A percentile compares a stretch with the other conserved stretches of the same genome.
Evolutionary conservation across 1,140 invertebrate genomes (phyloP).

Genomic region (Andricus grossulariae): DNA sequence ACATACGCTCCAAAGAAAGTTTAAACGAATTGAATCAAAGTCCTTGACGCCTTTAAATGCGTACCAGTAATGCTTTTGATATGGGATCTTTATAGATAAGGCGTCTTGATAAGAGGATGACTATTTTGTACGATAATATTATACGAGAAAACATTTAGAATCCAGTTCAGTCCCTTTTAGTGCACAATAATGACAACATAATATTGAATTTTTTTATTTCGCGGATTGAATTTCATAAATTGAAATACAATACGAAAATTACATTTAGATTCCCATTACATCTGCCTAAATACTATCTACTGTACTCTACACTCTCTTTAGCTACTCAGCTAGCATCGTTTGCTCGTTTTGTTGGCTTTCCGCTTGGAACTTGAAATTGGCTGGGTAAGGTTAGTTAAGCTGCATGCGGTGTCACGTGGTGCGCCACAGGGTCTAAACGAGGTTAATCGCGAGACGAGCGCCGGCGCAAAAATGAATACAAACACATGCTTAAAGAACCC

Average conservation of each 20-base stretch:
- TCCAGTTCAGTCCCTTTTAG: too few species aligned
- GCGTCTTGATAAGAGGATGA: slow-evolving; percentile 7
- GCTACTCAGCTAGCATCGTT: background rate
- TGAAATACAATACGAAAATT: too few species aligned
- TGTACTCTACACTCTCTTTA: too few species aligned
- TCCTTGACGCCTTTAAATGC: slow-evolving; percentile 1
- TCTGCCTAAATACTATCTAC: too few species aligned
- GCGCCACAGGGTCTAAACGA: slow-evolving; percentile 70
- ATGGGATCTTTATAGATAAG: background rate
- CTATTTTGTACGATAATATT: background rate
- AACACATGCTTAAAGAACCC: slow-evolving; percentile 42
- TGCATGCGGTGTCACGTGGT: slow-evolving; percentile 67
- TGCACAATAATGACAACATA: too few species aligned
- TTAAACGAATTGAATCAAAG: background rate
- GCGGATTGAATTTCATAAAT: too few species aligned
- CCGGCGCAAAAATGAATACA: slow-evolving; percentile 63
- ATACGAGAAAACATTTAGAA: too few species aligned
- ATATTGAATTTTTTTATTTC: too few species aligned
- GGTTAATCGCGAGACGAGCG: slow-evolving; percentile 71
- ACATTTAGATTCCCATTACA: too few species aligned
- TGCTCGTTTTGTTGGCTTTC: slow-evolving; percentile 18
- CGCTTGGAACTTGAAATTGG: background rate
- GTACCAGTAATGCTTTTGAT: slow-evolving; percentile 4
- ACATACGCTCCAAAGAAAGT: too few species aligned
- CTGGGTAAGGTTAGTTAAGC: slow-evolving; percentile 57